Percentiles rank a stretch among this genome's conserved stretches.
phyloP scores from a whole-genome alignment of 2,113 vertebrate genomes.

The Zapornia atra region DNA sequence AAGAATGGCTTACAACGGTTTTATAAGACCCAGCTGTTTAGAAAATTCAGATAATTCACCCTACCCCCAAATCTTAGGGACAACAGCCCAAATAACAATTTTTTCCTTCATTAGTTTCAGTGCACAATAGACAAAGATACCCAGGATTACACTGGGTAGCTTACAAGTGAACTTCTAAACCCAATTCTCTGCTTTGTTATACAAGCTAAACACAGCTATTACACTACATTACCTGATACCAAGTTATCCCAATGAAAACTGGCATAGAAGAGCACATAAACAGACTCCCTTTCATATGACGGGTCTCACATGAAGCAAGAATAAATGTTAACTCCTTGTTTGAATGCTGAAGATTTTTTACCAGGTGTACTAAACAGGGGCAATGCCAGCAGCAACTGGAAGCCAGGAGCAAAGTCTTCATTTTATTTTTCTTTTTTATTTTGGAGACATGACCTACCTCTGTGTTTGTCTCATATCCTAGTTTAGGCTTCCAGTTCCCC shows the following conservation, averaged over 20 bases:
- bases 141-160: neutral
- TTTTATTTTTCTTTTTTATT: neutral
- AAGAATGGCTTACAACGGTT: constrained; percentile 52
- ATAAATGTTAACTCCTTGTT: neutral
- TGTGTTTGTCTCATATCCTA: neutral
- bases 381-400: neutral
- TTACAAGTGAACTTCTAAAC: constrained; percentile 19
- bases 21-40: constrained; percentile 67
- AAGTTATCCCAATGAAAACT: neutral
- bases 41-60: neutral
- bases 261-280: neutral
- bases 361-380: neutral
- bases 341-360: neutral
- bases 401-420: neutral
- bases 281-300: neutral
- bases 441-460: neutral
- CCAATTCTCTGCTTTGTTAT: neutral
- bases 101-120: neutral
- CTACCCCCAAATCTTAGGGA: neutral
- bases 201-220: neutral
- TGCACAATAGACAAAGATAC: neutral
- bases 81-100: neutral
- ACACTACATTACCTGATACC: neutral
- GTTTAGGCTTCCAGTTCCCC: neutral
- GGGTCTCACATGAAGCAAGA: neutral